Conservation (phyloP, 2,797 vertebrate genomes). For the Syngnathus acus region DNA sequence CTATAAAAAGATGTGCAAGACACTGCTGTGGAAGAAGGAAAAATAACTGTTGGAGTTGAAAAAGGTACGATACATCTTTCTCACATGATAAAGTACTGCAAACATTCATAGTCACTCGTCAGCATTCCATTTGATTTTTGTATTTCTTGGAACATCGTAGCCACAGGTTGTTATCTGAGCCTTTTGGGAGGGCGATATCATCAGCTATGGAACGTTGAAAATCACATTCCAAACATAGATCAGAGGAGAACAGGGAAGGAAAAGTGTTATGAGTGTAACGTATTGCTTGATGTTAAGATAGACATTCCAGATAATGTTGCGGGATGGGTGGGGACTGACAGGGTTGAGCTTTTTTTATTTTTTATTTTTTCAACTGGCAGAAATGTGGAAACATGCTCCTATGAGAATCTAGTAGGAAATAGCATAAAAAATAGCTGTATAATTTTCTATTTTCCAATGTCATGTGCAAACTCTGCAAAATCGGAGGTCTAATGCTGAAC, state of each 20-base stretch:
- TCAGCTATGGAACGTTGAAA: neutral
- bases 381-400: neutral
- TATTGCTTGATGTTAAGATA: slow-evolving; percentile 3
- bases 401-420: neutral
- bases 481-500: too few relatives aligned
- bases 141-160: neutral
- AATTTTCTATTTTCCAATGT: too few relatives aligned
- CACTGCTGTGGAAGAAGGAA: neutral
- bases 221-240: slow-evolving; percentile 9
- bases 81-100: slow-evolving; percentile 2
- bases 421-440: neutral
- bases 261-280: slow-evolving; percentile 1
- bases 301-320: slow-evolving; percentile 7
- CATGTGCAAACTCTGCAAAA: too few relatives aligned
- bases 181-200: slow-evolving; percentile 6
- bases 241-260: slow-evolving; percentile 5
- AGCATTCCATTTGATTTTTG: slow-evolving; percentile 4
- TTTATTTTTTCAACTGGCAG: neutral
- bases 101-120: neutral
- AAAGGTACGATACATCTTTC: neutral
- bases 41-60: neutral
- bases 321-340: neutral
- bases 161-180: slow-evolving; percentile 4
- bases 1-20: neutral
- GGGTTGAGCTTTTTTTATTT: neutral